Base-by-base conservation (phyloP, 2,113 vertebrate genomes). In the Riparia riparia region DNA sequence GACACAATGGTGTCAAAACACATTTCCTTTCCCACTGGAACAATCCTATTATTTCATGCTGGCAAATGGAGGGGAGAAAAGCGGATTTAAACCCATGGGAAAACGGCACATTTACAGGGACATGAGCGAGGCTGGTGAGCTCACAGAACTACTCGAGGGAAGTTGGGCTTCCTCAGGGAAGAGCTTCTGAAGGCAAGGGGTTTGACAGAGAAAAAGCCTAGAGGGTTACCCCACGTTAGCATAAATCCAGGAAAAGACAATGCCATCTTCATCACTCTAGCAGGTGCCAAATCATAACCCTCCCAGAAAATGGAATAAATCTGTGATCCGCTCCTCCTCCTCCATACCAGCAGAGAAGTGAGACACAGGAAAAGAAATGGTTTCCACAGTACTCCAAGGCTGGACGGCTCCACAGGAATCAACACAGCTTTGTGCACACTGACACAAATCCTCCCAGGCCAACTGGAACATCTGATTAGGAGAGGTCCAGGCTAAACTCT, bases 1-100 rank as follows among this genome's bases (percentile, higher is more conserved):
- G 83, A 95, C 86, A 95, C 90, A 93, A 77, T 44, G 83, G 82
- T 96, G 93, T 96, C 89, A 93, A 90, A 97, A 95, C 60, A 80
- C 66, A 77, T 89, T 91, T 95, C 64, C 86, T 57, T 85, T 92
- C 90, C 86, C 85, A 70, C 80, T 78, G 71, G 68, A 89, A 92
- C 79, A 92, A 90, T 77, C 56, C 49, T 79, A 45, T 94, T 79
- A 91, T 66, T 93, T 84, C 66, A 41, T 37, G 71, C 34, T 19
- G 58, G 61, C 54, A 85, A 94, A 83, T 0, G 0, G 45, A 74
- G 64, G 42, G 58, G 39, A 87, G 86, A 91, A 95, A 89, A 76
- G 82, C 0, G 0, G 29, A 56, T 88, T 80, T 56, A 83, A 90
- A 77, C 56, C 31, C 78, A 41, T 9, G 26, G 58, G 73, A 89